Percentiles rank a stretch among this genome's conserved stretches.
Conservation (phyloP, 1,140 invertebrate species). For the Formica exsecta region DNA sequence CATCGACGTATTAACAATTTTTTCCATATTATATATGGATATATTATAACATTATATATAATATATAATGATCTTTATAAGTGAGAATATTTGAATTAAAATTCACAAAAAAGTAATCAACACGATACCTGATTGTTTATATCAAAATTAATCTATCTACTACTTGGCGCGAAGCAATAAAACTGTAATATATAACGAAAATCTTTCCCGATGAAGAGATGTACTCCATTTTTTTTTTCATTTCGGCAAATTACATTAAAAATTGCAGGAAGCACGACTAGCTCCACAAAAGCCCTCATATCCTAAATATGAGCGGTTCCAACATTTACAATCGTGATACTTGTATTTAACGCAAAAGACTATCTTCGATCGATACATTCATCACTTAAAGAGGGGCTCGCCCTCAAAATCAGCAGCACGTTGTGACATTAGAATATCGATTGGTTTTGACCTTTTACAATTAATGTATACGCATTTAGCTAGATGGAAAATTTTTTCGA, state of each 20-base stretch:
- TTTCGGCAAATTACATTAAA: background rate
- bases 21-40: background rate
- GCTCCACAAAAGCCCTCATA: background rate
- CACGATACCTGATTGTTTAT: background rate
- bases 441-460: background rate
- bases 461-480: background rate
- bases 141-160: slow-evolving; percentile 33
- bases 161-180: slow-evolving; percentile 51
- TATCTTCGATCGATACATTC: background rate
- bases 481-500: background rate
- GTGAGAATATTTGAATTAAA: slow-evolving; percentile 23
- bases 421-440: background rate
- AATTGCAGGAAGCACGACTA: slow-evolving; percentile 38
- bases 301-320: background rate
- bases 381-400: background rate
- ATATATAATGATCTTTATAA: background rate
- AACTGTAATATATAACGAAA: slow-evolving; percentile 18
- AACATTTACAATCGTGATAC: background rate
- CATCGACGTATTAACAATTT: background rate
- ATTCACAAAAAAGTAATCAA: slow-evolving; percentile 4
- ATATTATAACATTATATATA: too few species aligned
- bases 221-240: background rate
- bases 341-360: background rate
- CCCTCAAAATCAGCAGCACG: slow-evolving; percentile 23
- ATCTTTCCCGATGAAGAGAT: background rate